Evolutionary conservation across 1,140 invertebrate species (phyloP).

Genomic region (Solenopsis fugax): DNA sequence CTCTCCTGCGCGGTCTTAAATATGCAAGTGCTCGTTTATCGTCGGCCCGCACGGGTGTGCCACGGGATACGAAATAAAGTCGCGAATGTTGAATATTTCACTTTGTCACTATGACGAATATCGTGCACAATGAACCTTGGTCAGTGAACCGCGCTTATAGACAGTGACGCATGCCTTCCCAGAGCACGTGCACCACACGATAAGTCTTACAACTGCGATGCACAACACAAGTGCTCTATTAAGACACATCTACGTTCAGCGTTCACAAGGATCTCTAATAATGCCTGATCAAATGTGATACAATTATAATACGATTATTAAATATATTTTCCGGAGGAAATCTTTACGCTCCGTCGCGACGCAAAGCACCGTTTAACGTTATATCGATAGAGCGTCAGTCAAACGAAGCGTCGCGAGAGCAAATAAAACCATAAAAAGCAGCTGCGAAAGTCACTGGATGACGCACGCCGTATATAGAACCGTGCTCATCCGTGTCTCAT

Average conservation of each 20-base stretch:
- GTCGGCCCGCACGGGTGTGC: too few relatives aligned
- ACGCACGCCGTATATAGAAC: not conserved
- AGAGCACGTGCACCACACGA: not conserved
- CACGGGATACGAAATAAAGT: not conserved
- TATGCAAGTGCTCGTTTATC: slow-evolving; percentile 2
- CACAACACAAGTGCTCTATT: not conserved
- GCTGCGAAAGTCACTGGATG: slow-evolving; percentile 15
- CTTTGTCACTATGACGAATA: slow-evolving; percentile 39
- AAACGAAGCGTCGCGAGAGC: slow-evolving; percentile 22
- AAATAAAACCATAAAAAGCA: slow-evolving; percentile 28
- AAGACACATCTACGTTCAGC: not conserved
- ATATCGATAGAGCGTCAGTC: slow-evolving; percentile 25
- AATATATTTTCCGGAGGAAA: not conserved
- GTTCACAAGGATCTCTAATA: not conserved
- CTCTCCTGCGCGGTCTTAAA: not conserved
- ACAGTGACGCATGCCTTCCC: slow-evolving; percentile 18
- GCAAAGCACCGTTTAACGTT: slow-evolving; percentile 28
- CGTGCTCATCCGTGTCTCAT: not conserved
- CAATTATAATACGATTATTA: not conserved
- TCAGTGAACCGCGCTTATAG: slow-evolving; percentile 56
- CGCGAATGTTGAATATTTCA: slow-evolving; percentile 38
- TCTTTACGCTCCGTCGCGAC: slow-evolving; percentile 1
- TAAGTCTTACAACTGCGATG: not conserved
- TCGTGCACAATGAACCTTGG: slow-evolving; percentile 21
- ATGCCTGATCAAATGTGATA: not conserved